Conservation (phyloP, 2,797 vertebrate genomes). For the Molossus alvarezi region DNA sequence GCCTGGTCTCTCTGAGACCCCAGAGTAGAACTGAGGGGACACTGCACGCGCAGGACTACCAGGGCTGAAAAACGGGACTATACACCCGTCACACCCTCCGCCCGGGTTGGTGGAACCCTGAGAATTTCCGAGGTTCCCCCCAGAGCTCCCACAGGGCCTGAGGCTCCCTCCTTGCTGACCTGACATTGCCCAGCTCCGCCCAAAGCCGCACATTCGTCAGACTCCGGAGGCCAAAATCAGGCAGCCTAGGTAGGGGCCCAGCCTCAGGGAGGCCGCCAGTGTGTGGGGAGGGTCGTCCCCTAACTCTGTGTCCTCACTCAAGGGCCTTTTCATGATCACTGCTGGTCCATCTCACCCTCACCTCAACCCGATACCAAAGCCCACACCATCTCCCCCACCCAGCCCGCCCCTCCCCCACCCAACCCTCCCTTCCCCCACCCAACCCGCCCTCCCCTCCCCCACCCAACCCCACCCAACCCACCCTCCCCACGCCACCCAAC, state of each 20-base stretch:
- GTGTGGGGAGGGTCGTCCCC: background rate
- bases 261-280: background rate
- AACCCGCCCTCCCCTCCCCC: too few relatives aligned
- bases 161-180: background rate
- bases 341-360: too few relatives aligned
- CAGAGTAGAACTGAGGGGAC: background rate
- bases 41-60: too few relatives aligned
- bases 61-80: background rate
- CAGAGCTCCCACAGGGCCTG: rapidly evolving
- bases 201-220: background rate
- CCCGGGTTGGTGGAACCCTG: background rate
- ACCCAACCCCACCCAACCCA: too few relatives aligned
- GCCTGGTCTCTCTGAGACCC: background rate
- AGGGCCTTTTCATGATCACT: background rate
- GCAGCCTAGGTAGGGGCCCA: too few relatives aligned
- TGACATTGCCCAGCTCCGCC: background rate
- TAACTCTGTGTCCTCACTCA: background rate
- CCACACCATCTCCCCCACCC: background rate
- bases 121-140: background rate
- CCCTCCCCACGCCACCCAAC: too few relatives aligned
- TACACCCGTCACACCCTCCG: too few relatives aligned
- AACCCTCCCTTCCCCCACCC: too few relatives aligned
- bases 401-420: rapidly evolving
- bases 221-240: background rate
- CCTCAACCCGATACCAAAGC: too few relatives aligned